These are phyloP conservation scores for Cosmia trapezina DNA, from an alignment of 2,888 invertebrate species.

Conservation along the genomic window DNA sequence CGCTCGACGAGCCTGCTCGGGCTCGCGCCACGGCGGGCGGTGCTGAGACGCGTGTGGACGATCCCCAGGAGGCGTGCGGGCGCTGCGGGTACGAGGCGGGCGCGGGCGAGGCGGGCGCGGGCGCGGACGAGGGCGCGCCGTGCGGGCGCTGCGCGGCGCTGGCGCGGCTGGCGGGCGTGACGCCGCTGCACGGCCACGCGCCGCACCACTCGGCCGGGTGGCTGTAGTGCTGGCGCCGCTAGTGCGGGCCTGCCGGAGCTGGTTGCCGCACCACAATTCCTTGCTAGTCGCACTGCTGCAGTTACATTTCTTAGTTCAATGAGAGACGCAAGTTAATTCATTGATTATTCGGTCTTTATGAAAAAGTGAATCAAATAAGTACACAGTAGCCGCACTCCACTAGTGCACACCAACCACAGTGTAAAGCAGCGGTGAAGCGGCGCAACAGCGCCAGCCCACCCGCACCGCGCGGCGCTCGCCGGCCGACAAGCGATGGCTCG, in stretches of 20 bases:
- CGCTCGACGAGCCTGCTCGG: conserved; percentile 12
- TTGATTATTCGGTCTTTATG: conserved; percentile 40
- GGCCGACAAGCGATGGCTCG: background rate
- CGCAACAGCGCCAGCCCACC: too few relatives aligned
- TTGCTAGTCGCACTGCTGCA: conserved; percentile 50
- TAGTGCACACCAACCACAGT: conserved; percentile 32
- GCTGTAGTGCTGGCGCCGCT: conserved; percentile 83
- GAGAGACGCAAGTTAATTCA: conserved; percentile 35
- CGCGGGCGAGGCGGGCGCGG: conserved; percentile 36
- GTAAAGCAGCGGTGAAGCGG: background rate
- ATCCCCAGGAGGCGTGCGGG: conserved; percentile 71
- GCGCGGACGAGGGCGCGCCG: conserved; percentile 57
- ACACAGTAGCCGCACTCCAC: conserved; percentile 49
- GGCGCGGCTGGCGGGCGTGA: conserved; percentile 93
- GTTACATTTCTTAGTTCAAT: conserved; percentile 41
- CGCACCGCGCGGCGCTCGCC: too few relatives aligned
- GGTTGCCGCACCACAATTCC: conserved; percentile 29
- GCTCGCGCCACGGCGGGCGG: conserved; percentile 44
- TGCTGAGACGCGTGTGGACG: conserved; percentile 53
- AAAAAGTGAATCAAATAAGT: conserved; percentile 35
- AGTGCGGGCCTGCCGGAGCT: background rate
- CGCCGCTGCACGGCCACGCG: conserved; percentile 94
- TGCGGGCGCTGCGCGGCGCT: conserved; percentile 91
- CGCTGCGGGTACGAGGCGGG: conserved; percentile 74
- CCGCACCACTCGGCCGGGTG: conserved; percentile 92